These are phyloP conservation scores for Channa striata DNA, from an alignment of 2,797 vertebrate genomes.

Conservation along the genomic window DNA sequence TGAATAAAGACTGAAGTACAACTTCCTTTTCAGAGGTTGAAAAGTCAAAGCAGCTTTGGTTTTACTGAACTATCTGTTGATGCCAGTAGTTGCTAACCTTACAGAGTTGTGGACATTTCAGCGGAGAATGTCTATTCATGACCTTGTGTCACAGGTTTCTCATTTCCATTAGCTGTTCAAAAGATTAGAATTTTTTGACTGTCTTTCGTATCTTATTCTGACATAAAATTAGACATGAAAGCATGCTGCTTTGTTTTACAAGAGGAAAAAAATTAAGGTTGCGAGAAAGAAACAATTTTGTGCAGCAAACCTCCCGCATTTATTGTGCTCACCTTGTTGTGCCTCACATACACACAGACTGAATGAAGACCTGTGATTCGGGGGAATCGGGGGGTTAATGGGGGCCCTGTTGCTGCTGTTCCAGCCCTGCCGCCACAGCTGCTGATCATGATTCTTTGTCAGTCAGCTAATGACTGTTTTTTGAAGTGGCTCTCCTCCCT, in stretches of 20 bases:
- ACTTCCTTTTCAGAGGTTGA: not conserved
- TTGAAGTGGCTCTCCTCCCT: not conserved
- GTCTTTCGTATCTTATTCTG: too few species aligned
- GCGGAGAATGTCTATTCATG: not conserved
- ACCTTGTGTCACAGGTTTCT: not conserved
- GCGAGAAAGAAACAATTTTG: too few species aligned
- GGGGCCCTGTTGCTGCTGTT: too few species aligned
- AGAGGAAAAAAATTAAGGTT: too few species aligned
- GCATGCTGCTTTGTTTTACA: too few species aligned
- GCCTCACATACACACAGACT: too few species aligned
- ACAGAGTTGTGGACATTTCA: not conserved
- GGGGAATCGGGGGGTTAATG: too few species aligned
- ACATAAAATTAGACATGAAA: too few species aligned
- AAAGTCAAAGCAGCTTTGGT: constrained; percentile 2
- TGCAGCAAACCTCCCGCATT: too few species aligned
- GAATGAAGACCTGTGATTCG: too few species aligned
- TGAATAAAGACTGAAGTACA: not conserved
- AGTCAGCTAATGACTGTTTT: not conserved
- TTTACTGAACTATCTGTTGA: not conserved
- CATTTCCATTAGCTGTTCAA: not conserved
- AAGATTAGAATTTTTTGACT: not conserved
- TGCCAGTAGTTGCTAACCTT: not conserved
- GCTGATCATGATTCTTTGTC: not conserved
- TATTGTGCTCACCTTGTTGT: too few species aligned
- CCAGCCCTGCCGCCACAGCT: too few species aligned